phyloP scores from a whole-genome alignment of 2,888 invertebrate genomes.

The Lamellibrachia satsuma region DNA sequence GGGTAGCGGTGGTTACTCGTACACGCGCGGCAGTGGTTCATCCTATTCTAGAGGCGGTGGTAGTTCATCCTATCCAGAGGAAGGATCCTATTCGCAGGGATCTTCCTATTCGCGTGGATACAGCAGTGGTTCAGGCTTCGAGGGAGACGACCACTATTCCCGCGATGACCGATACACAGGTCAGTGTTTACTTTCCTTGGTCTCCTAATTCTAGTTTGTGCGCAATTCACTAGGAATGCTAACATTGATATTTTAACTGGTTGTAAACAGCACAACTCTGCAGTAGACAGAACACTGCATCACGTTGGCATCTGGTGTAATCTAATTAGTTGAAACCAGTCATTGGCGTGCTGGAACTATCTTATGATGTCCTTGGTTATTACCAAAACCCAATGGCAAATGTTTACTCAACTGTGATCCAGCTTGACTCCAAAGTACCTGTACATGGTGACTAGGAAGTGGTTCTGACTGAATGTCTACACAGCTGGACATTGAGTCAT shows the following conservation, averaged over 20 bases:
- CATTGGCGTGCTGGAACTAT: too few relatives aligned
- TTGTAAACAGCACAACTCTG: too few relatives aligned
- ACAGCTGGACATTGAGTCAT: too few relatives aligned
- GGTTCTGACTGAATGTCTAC: not conserved
- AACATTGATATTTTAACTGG: too few relatives aligned
- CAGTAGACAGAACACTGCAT: too few relatives aligned
- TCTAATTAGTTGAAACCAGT: too few relatives aligned
- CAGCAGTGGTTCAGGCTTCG: not conserved
- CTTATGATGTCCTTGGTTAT: not conserved
- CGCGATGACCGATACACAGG: not conserved
- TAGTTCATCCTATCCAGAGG: not conserved
- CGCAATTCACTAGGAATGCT: too few relatives aligned
- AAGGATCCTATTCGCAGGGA: slow-evolving; percentile 4
- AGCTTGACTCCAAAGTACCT: too few relatives aligned
- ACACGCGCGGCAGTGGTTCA: not conserved
- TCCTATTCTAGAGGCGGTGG: not conserved
- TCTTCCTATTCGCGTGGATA: not conserved
- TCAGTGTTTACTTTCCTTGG: not conserved
- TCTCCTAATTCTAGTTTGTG: not conserved
- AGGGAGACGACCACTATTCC: not conserved
- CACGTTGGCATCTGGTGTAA: too few relatives aligned
- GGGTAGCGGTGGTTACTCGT: not conserved
- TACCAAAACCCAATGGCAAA: too few relatives aligned
- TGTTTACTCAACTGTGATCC: too few relatives aligned
- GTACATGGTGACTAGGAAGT: too few relatives aligned